Base-by-base conservation (phyloP, 2,113 vertebrate species). In the Periophthalmodon schlosseri region DNA sequence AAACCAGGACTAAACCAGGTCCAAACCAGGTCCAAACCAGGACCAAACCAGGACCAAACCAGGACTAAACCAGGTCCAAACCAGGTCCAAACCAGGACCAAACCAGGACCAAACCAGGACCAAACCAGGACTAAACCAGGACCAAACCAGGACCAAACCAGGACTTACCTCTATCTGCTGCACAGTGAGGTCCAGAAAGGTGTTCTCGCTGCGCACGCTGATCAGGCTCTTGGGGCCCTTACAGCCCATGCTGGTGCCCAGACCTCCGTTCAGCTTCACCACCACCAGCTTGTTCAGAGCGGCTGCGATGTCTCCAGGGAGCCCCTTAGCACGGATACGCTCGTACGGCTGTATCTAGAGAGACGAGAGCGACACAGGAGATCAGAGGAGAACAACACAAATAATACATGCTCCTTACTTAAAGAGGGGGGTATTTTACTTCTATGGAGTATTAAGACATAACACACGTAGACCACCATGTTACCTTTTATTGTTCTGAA, bases 221-320 rank as follows among this genome's bases (percentile, higher is more conserved):
- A 99, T 99, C 33, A 99, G 94, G 72, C 97, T 99, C 88, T 99
- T 99, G 1, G 97, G 96, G 69, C 97, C 97, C 76, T 96, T 99
- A 69, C 97, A 99, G 68, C 97, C 97, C 97, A 99, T 99, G 86
- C 97, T 99, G 68, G 97, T 99, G 64, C 97, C 97, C 92, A 99
- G 81, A 20, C 97, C 97, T 0, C 97, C 97, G 75, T 99, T 99
- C 39, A 99, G 96, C 85, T 99, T 99, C 68, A 99, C 95, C 36
- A 99, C 97, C 1, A 95, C 97, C 21, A 99, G 91, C 81, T 97
- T 98, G 89, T 97, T 98, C 68, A 99, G 84, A 77, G 94, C 93
- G 50, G 94, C 93, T 0, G 95, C 68, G 39, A 99, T 88, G 82
- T 94, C 93, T 63, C 93, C 94, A 0, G 96, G 96, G 28, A 98